Base-by-base conservation (phyloP, 2,888 invertebrate genomes). In the Chrysolina americana region DNA sequence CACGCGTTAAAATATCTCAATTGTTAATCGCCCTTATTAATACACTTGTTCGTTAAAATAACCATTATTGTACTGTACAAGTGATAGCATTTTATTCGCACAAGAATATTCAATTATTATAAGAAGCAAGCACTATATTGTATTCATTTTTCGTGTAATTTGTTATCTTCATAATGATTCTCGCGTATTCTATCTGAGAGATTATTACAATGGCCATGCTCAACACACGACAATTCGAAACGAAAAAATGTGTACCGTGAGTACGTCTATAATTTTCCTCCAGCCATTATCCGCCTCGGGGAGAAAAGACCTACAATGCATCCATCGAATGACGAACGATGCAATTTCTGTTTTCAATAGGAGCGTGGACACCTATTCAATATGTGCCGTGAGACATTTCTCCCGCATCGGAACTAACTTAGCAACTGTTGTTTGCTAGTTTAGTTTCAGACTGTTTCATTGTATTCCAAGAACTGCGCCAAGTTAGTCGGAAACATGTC, bases 321-420 rank as follows among this genome's bases (percentile, higher is more conserved):
- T 13, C 23, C 23, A 28, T 13, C 23, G 28, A 59, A 59, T 28
- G 23, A 23, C 28, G n/a, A 59, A 59, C 59, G 59, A 28, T 59
- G 59, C 59, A 59, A 59, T 59, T 9, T 15, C 28, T 28, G 28
- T 28, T 59, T 28, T 28, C 59, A 28, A 44, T 44, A 44, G 44
- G 15, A 44, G 44, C 44, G 4, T 19, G 11, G 48, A 53, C 19
- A 53, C 19, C 19, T 59, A 59, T 59, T 59, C 23, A 28, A 53
- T 53, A 53, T 28, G 15, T 59, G 59, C 59, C 23, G 59, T 59
- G 28, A 28, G 59, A 59, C 13, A n/a, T 28, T 59, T 28, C 59
- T 28, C 23, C 1, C 59, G 23, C 17, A n/a, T 59, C 59, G 13
- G 28, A 59, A 59, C 59, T 6, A 28, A 59, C 59, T 59, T 53